Percentiles rank a stretch among this genome's conserved stretches.
Conservation (phyloP, 2,113 vertebrate species). For the Serinus canaria region DNA sequence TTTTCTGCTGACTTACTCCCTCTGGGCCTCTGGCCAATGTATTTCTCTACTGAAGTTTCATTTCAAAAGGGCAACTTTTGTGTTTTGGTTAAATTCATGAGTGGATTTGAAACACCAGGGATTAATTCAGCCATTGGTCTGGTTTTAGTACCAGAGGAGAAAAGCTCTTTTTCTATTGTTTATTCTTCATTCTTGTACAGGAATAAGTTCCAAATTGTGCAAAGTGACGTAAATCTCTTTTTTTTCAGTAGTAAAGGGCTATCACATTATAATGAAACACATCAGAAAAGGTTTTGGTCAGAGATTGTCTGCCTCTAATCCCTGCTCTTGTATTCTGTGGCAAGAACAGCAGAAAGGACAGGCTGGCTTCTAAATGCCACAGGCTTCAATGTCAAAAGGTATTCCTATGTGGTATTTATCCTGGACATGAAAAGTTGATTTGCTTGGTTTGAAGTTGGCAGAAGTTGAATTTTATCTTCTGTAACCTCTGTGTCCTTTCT, state of each 20-base stretch:
- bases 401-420: not conserved
- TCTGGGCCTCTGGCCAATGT: not conserved
- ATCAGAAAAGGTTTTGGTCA: constrained; percentile 22
- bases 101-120: not conserved
- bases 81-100: not conserved
- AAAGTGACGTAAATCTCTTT: not conserved
- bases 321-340: not conserved
- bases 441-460: not conserved
- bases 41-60: not conserved
- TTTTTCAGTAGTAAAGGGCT: not conserved
- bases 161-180: constrained; percentile 20
- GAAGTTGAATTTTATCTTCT: not conserved
- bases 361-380: not conserved
- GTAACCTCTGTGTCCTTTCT: not conserved
- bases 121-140: not conserved
- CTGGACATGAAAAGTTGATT: not conserved
- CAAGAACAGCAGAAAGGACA: not conserved
- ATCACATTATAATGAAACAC: not conserved
- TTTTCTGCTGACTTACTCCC: not conserved
- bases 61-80: not conserved
- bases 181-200: not conserved
- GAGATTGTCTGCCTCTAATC: constrained; percentile 20
- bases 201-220: not conserved
- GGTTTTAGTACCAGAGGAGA: not conserved
- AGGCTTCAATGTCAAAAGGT: not conserved